Evolutionary conservation across 2,888 invertebrate species (phyloP).

Genomic region (Ernsta delagoae): DNA sequence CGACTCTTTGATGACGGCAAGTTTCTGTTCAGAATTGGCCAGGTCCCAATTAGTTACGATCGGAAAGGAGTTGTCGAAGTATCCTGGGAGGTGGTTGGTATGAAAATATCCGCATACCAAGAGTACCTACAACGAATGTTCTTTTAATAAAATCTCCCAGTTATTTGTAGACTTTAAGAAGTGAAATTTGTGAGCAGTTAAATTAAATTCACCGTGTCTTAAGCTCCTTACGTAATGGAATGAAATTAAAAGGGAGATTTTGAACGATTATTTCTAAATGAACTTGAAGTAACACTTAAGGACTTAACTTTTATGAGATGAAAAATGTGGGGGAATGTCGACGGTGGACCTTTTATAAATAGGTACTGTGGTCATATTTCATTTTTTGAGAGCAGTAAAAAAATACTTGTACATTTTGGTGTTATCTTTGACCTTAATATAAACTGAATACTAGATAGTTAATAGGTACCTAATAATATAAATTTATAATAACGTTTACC

Average conservation of each 20-base stretch:
- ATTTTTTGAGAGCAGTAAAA: too few relatives aligned
- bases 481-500: too few relatives aligned
- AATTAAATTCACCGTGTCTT: constrained; percentile 29
- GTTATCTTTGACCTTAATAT: too few relatives aligned
- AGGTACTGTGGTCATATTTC: not conserved
- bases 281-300: constrained; percentile 7
- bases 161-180: constrained; percentile 25
- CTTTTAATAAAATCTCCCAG: constrained; percentile 14
- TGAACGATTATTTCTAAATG: constrained; percentile 20
- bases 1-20: constrained; percentile 31
- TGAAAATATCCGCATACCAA: constrained; percentile 15
- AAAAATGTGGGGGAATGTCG: not conserved
- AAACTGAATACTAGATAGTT: too few relatives aligned
- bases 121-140: not conserved
- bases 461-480: too few relatives aligned
- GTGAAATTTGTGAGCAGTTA: constrained; percentile 26
- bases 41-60: constrained; percentile 28
- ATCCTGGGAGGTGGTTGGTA: constrained; percentile 19
- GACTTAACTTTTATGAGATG: constrained; percentile 6
- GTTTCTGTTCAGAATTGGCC: constrained; percentile 24
- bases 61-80: constrained; percentile 30
- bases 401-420: too few relatives aligned
- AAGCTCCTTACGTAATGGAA: constrained; percentile 30
- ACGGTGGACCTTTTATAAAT: not conserved
- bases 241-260: constrained; percentile 21